These are phyloP conservation scores for Platycheirus albimanus DNA, from an alignment of 2,888 invertebrate genomes.

Conservation along the genomic window DNA sequence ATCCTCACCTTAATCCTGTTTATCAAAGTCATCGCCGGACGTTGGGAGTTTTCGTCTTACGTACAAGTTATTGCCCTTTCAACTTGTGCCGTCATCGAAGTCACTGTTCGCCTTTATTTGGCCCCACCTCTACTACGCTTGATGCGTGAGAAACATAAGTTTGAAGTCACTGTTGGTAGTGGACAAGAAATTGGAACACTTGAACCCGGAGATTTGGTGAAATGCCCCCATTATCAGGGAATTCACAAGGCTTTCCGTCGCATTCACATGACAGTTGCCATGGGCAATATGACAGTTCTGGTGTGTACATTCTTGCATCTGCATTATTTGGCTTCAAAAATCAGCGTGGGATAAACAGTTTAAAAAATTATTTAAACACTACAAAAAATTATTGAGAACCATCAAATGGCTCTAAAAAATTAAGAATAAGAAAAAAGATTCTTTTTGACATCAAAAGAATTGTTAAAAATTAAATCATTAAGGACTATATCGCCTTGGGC, in stretches of 20 bases:
- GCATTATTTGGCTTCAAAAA: constrained; percentile 85
- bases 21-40: constrained; percentile 83
- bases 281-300: constrained; percentile 90
- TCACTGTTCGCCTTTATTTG: constrained; percentile 89
- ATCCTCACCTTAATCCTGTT: constrained; percentile 89
- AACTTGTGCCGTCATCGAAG: constrained; percentile 85
- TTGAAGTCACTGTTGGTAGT: constrained; percentile 90
- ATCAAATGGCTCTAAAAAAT: constrained; percentile 14
- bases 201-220: constrained; percentile 87
- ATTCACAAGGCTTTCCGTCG: constrained; percentile 89
- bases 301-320: constrained; percentile 87
- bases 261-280: constrained; percentile 90
- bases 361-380: constrained; percentile 12
- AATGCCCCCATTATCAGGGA: constrained; percentile 91
- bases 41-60: constrained; percentile 84
- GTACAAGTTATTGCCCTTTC: constrained; percentile 83
- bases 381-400: constrained; percentile 3
- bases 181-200: constrained; percentile 91
- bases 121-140: constrained; percentile 89
- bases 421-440: neutral
- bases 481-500: constrained; percentile 17
- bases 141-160: constrained; percentile 89
- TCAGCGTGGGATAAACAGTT: constrained; percentile 76
- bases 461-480: neutral
- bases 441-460: constrained; percentile 15